Evolutionary conservation across 1,140 invertebrate genomes (phyloP), one percentile per base, ranked within the genome.

Genomic region (Schlechtendalia chinensis): DNA sequence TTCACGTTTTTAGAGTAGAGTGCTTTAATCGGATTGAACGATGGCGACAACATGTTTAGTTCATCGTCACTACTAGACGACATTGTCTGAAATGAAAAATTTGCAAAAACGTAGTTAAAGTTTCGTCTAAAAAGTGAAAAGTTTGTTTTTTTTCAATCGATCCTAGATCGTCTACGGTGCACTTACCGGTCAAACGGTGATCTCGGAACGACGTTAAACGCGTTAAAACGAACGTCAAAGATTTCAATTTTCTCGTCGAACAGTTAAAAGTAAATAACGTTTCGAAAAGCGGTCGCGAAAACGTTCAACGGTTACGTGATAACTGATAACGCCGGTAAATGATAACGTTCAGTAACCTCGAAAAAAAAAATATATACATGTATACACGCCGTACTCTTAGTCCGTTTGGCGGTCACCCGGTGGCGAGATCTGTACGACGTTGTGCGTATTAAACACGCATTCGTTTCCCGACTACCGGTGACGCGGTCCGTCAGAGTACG

Each of bases 21-120:
- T 3, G 89, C 91, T 84, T 89, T 89, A 0, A 92, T 65, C 0
- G 92, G 89, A 86, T 93, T 88, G 80, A 92, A 93, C 63, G 87
- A 87, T 8, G 89, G 88, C 84, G 90, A 91, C 80, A 84, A 88
- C 50, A 89, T 86, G 84, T 92, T 89, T 45, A 91, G 84, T 86
- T 89, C 89, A 14, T 89, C 88, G n/a, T 91, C 89, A 29, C 83
- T 82, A 8, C 81, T 81, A 12, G 54, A 47, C 5, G 75, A 79
- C 75, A 79, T 17, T 83, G 83, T 6, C 82, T n/a, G 14, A 69
- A 19, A 4, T 14, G 0, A 17, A 11, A 27, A 22, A 59, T 8
- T 10, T 8, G 47, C 12, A 12, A 50, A 45, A 45, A 14, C 12
- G 12, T 50, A 50, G 47, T 50, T 4, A 4, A 50, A 14, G 12